These are phyloP conservation scores for Lota lota DNA, from an alignment of 2,113 vertebrate species.

Conservation along the genomic window DNA sequence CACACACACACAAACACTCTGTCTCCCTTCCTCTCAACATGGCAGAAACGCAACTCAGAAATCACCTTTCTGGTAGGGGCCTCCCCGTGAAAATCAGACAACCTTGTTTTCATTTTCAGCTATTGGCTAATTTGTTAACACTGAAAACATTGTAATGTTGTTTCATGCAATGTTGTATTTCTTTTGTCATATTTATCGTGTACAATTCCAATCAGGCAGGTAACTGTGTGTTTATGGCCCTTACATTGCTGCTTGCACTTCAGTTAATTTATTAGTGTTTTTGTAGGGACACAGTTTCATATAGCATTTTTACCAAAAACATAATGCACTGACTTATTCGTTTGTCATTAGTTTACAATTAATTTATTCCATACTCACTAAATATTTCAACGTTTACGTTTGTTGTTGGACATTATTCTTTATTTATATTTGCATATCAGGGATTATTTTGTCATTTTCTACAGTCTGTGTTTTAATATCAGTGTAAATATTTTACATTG, in stretches of 20 bases:
- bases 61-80: too few relatives aligned
- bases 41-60: too few relatives aligned
- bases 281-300: conserved; percentile 18
- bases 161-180: too few relatives aligned
- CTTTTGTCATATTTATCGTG: too few relatives aligned
- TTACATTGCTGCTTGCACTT: conserved; percentile 43
- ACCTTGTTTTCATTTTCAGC: too few relatives aligned
- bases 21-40: too few relatives aligned
- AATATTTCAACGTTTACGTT: conserved; percentile 21
- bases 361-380: conserved; percentile 20
- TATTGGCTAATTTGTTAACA: too few relatives aligned
- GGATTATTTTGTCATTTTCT: conserved; percentile 59
- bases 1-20: too few relatives aligned
- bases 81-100: too few relatives aligned
- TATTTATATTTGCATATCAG: conserved; percentile 46
- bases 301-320: conserved; percentile 23
- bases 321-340: conserved; percentile 48
- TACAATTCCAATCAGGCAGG: too few relatives aligned
- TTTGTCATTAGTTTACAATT: conserved; percentile 41
- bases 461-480: conserved; percentile 53
- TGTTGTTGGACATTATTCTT: conserved; percentile 38
- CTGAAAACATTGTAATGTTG: too few relatives aligned
- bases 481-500: conserved; percentile 64
- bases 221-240: neutral
- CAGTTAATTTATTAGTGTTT: conserved; percentile 29